Base-by-base conservation (phyloP, 2,888 invertebrate genomes). In the Cephus nigrinus region DNA sequence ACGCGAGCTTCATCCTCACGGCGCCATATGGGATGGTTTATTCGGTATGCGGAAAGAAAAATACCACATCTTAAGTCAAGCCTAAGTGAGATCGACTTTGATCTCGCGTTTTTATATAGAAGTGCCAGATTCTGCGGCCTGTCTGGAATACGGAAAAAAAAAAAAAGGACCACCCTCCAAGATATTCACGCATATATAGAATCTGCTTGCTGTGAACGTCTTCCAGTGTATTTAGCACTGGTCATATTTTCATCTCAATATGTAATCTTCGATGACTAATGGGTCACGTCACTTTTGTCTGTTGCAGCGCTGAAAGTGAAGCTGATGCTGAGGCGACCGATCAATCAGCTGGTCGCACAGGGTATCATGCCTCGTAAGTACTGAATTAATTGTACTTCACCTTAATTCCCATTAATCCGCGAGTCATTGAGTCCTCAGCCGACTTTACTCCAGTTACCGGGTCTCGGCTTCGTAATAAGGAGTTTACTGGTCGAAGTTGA, bases 341-440 rank as follows among this genome's bases (percentile, higher is more conserved):
- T 98, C 92, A 97, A 96, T 92, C 98, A 98, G 93, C 94, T 99
- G 88, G 98, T 98, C 88, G 98, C 97, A 87, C 98, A 98, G 94
- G 99, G 99, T 92, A 99, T 99, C 91, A 97, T 99, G 95, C 98
- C 99, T 91, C 97, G 99, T 99, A 95, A 98, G 98, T 98, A 90
- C 75, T 69, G 32, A n/a, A 40, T 40, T 40, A 40, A 32, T 40
- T 40, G 40, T 40, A 40, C 15, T 40, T 40, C 36, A 77, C 76
- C 76, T 78, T 69, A 77, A 40, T 40, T 40, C 40, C 15, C 40
- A 40, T 40, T 40, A 40, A 40, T 40, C 12, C 40, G 15, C 40
- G 40, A 40, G 40, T 40, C 40, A 40, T 40, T 40, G 40, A 40
- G 15, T 40, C 40, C 15, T 40, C 15, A 40, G 40, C 40, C 4